phyloP scores from a whole-genome alignment of 2,797 vertebrate species.

The Sylvilagus floridanus region DNA sequence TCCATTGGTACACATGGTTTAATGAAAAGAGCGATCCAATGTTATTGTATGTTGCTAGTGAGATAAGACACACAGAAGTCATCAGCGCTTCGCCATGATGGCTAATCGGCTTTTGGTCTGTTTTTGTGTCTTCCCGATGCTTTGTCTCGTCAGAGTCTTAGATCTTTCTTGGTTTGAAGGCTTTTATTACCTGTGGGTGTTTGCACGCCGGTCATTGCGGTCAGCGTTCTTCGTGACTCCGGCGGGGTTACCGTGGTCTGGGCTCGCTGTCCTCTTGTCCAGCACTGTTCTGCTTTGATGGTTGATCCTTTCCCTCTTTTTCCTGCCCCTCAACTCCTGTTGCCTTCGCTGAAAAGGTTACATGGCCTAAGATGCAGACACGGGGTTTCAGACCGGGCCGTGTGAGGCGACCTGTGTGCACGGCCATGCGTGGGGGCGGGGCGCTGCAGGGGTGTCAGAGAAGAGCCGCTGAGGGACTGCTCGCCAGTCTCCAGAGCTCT shows the following conservation, averaged over 20 bases:
- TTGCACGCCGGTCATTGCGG: background rate
- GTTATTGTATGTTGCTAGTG: constrained; percentile 1
- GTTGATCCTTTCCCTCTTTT: background rate
- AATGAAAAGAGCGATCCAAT: background rate
- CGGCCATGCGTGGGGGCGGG: background rate
- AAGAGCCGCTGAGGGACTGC: constrained; percentile 20
- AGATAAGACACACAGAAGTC: background rate
- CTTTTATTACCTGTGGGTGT: background rate
- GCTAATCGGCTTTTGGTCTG: background rate
- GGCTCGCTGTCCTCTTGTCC: background rate
- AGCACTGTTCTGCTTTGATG: constrained; percentile 6
- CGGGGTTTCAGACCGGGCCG: background rate
- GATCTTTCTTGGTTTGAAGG: constrained; percentile 11
- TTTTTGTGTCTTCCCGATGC: background rate
- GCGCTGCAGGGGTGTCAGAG: background rate
- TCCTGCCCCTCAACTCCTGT: background rate
- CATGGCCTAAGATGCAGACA: background rate
- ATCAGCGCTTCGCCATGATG: background rate
- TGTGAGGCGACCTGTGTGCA: background rate
- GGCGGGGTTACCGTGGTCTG: background rate
- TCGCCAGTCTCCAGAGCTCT: constrained; percentile 53
- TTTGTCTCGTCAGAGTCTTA: background rate
- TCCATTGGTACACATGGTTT: constrained; percentile 6
- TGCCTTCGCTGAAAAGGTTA: constrained; percentile 43
- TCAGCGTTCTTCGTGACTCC: background rate